Conservation (phyloP, 2,113 vertebrate species). For the Strix aluco region DNA sequence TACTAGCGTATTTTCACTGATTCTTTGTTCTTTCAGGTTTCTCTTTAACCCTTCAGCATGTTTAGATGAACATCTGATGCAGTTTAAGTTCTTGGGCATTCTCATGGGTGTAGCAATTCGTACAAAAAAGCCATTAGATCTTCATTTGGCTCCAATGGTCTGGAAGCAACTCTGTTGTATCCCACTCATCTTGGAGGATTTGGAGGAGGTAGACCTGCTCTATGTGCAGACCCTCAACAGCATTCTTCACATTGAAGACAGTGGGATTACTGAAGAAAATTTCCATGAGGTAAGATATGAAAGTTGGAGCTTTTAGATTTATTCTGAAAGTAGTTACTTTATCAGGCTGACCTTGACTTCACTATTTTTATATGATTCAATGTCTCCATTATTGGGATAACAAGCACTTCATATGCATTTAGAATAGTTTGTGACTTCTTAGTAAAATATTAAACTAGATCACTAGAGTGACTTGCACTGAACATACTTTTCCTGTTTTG, state of each 20-base stretch:
- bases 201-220: constrained; percentile 87
- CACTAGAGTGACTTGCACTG: neutral
- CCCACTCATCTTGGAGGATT: constrained; percentile 83
- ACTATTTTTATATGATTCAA: neutral
- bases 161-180: constrained; percentile 90
- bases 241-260: constrained; percentile 93
- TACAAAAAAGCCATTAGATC: constrained; percentile 87
- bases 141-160: constrained; percentile 85
- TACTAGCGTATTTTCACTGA: neutral
- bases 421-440: neutral
- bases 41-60: constrained; percentile 85
- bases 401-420: neutral
- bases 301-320: neutral
- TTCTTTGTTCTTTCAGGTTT: constrained; percentile 71
- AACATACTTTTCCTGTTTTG: neutral
- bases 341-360: neutral
- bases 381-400: neutral
- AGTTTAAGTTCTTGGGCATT: constrained; percentile 87
- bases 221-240: constrained; percentile 88
- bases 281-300: constrained; percentile 81
- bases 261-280: constrained; percentile 87
- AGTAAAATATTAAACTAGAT: neutral
- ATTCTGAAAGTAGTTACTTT: neutral
- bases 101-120: constrained; percentile 89
- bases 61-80: constrained; percentile 84